These are phyloP conservation scores for Embidobia sp. DNA, from an alignment of 2,888 invertebrate genomes.

Conservation along the genomic window DNA sequence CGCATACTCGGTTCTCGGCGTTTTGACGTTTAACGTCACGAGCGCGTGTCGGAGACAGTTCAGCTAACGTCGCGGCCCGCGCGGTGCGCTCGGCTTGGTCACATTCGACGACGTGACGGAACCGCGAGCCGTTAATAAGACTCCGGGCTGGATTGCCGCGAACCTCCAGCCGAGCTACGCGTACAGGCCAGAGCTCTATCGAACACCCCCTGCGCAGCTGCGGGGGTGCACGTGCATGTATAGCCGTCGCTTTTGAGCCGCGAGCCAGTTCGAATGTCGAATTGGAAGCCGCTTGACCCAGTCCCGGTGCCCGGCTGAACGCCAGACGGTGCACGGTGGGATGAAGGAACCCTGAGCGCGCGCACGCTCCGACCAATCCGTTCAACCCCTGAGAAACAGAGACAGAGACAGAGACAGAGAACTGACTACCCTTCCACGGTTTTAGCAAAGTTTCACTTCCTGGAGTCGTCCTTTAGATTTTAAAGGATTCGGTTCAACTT, in stretches of 20 bases:
- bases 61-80: constrained; percentile 46
- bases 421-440: no score
- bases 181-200: constrained; percentile 46
- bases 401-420: no score
- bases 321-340: not conserved
- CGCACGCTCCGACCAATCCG: no score
- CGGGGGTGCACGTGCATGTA: constrained; percentile 64
- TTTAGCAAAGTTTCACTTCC: no score
- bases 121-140: constrained; percentile 76
- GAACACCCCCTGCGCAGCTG: constrained; percentile 78
- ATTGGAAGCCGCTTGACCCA: constrained; percentile 56
- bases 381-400: no score
- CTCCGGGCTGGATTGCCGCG: constrained; percentile 64
- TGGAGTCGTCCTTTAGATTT: no score
- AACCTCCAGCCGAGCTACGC: constrained; percentile 23
- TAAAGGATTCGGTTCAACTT: no score
- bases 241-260: constrained; percentile 37
- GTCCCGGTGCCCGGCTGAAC: constrained; percentile 46
- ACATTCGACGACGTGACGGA: constrained; percentile 72
- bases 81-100: constrained; percentile 47
- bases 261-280: constrained; percentile 54
- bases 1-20: constrained; percentile 73
- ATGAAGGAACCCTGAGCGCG: no score
- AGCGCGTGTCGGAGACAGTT: constrained; percentile 25
- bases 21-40: constrained; percentile 51